These are phyloP conservation scores for Acipenser oxyrinchus DNA, from an alignment of 2,797 vertebrate species.

Conservation along the genomic window DNA sequence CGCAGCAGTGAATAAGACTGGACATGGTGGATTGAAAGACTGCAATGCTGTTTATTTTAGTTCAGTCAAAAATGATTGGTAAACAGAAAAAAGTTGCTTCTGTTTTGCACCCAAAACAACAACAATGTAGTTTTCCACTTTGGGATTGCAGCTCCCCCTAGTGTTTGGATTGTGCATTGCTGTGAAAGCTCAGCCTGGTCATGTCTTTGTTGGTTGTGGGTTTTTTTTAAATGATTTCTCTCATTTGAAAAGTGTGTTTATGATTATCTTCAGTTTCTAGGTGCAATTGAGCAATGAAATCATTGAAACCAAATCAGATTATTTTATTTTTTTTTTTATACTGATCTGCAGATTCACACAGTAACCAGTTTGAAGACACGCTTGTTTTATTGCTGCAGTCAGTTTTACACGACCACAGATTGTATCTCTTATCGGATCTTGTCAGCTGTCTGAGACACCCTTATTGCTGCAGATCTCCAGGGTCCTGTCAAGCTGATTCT, in stretches of 20 bases:
- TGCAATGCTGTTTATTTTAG: slow-evolving; percentile 1
- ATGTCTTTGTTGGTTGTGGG: not conserved
- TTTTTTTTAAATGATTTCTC: not conserved
- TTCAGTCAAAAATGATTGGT: not conserved
- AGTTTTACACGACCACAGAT: too few species aligned
- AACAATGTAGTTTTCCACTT: slow-evolving; percentile 17
- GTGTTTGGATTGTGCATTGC: slow-evolving; percentile 29
- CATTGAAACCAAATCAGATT: too few species aligned
- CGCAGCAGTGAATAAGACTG: not conserved
- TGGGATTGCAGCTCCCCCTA: slow-evolving; percentile 33
- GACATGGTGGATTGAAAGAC: not conserved
- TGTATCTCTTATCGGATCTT: too few species aligned
- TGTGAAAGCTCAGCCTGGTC: not conserved
- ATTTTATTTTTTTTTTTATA: too few species aligned
- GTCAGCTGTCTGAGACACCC: too few species aligned
- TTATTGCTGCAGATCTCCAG: too few species aligned
- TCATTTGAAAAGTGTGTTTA: not conserved
- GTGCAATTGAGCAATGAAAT: too few species aligned
- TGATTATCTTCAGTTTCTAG: too few species aligned
- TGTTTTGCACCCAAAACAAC: not conserved
- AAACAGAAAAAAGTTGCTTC: not conserved
- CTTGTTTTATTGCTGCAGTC: too few species aligned
- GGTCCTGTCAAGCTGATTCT: too few species aligned
- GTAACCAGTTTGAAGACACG: too few species aligned
- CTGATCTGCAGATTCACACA: too few species aligned